phyloP scores from a whole-genome alignment of 2,113 vertebrate genomes.

The Sitta europaea region DNA sequence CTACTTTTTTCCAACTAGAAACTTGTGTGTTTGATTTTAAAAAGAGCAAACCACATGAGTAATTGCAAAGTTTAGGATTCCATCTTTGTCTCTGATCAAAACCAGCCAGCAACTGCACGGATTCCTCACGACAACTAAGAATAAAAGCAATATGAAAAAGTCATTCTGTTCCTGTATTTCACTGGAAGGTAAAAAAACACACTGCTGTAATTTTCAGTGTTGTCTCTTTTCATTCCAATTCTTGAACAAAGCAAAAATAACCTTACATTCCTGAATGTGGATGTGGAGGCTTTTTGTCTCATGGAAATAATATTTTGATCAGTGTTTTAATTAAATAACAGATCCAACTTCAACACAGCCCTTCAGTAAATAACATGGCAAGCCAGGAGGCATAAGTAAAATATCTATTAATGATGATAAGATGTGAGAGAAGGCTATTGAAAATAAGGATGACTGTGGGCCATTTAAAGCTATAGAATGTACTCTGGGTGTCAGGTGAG shows the following conservation, averaged over 20 bases:
- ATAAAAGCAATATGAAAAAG: background rate
- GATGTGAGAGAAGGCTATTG: background rate
- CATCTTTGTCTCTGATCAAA: background rate
- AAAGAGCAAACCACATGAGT: background rate
- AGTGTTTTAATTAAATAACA: background rate
- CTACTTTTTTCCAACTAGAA: slow-evolving; percentile 19
- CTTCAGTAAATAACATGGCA: background rate
- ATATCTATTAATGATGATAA: background rate
- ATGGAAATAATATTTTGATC: background rate
- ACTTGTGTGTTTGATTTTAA: background rate
- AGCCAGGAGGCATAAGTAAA: background rate
- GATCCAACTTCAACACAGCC: background rate
- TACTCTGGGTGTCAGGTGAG: background rate
- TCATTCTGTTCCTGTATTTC: background rate
- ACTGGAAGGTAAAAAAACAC: background rate
- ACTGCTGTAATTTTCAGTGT: background rate
- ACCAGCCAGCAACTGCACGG: background rate
- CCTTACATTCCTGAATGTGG: background rate
- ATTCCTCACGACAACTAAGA: background rate
- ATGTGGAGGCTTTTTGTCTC: background rate
- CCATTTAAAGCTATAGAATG: background rate
- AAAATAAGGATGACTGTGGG: background rate
- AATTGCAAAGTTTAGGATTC: background rate
- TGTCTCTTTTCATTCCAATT: background rate
- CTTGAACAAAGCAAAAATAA: background rate